Conservation (phyloP, 2,113 vertebrate species). For the Psephotus haematonotus region DNA sequence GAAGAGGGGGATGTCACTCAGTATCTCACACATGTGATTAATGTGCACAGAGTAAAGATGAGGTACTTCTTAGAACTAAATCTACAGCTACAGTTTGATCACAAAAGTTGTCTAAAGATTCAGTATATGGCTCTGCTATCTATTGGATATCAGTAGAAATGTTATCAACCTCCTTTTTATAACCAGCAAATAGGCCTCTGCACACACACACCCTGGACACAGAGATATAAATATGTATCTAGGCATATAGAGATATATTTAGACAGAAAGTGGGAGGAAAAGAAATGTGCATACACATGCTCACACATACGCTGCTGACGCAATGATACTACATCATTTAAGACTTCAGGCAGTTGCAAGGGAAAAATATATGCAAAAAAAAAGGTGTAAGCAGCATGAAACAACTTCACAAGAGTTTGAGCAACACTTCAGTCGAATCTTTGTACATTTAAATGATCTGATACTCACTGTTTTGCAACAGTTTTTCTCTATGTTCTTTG, state of each 20-base stretch:
- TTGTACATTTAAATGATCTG: not conserved
- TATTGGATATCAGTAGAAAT: not conserved
- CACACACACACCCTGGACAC: accelerated
- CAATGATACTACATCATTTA: not conserved
- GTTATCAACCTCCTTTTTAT: not conserved
- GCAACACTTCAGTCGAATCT: not conserved
- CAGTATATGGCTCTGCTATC: not conserved
- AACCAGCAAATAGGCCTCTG: not conserved
- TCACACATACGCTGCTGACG: not conserved
- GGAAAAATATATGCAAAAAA: not conserved
- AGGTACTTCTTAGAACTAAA: not conserved
- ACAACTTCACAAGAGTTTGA: not conserved
- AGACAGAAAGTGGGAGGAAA: not conserved
- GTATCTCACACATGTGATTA: slow-evolving; percentile 53
- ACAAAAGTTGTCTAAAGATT: not conserved
- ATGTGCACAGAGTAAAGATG: slow-evolving; percentile 25
- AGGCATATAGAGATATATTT: not conserved
- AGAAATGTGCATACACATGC: not conserved
- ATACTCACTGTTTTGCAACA: not conserved
- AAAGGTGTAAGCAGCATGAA: not conserved
- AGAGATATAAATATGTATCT: not conserved
- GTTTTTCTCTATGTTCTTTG: not conserved
- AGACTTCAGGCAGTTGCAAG: not conserved
- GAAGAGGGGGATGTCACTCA: not conserved
- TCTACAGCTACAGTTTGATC: not conserved